Base-by-base conservation (phyloP, 2,888 invertebrate genomes). In the Sarcophaga carnaria region DNA sequence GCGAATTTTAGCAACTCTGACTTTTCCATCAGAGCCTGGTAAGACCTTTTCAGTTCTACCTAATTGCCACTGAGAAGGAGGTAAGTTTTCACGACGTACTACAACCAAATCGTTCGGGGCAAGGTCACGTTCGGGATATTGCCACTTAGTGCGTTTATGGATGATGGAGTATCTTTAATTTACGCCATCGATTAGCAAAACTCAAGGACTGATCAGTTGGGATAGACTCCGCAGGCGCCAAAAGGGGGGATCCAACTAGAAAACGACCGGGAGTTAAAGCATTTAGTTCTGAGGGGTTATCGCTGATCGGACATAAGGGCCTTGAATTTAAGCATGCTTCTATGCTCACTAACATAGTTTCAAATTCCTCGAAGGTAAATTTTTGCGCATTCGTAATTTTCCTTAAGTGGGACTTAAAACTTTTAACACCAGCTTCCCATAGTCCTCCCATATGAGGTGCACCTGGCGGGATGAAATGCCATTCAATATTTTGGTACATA, bases 211-310 rank as follows among this genome's bases (percentile, higher is more conserved):
- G n/a, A 17, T 45, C 54, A 14, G 54, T 74, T 37, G n/a, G 5
- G 14, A 59, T 45, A 17, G 72, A 66, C 20, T 80, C 80, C 12
- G 72, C 27, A 3, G 80, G 54, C 3, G 74, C 27, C 12, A 67
- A 20, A 20, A 1, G 67, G 10, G 12, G 66, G 62, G 78, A 25
- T 10, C 66, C 64, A 14, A 80, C 25, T 4, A 74, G 25, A 70
- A 75, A 82, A n/a, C 47, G 76, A 25, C 63, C 81, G 1, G 75
- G 74, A 11, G 67, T 81, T 6, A 81, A 45, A 20, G 60, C 60
- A 17, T 49, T 59, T 11, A 75, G 37, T 37, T 77, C 37, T 10
- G 5, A 3, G 8, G 69, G 67, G 22, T 77, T 11, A 3, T 67
- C 67, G 1, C 59, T 77, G n/a, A 27, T 17, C 10, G 67, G 59